These are phyloP conservation scores for Pomatorhinus ruficollis DNA, from an alignment of 2,113 vertebrate genomes.

Conservation along the genomic window DNA sequence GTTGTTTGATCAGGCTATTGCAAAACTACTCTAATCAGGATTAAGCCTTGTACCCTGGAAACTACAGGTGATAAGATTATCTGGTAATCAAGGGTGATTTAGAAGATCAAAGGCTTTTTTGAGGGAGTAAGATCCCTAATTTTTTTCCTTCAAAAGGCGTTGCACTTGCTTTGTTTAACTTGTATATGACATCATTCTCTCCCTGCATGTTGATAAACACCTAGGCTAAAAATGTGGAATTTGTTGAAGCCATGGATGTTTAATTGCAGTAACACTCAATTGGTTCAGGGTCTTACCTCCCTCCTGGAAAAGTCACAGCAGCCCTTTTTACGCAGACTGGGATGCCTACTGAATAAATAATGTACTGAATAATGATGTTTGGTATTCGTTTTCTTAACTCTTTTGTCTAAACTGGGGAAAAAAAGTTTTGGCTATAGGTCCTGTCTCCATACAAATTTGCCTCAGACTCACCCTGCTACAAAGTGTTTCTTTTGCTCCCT, in stretches of 20 bases:
- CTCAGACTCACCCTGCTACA: not conserved
- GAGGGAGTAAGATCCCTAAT: not conserved
- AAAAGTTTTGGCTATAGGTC: not conserved
- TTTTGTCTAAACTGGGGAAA: not conserved
- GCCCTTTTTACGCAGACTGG: not conserved
- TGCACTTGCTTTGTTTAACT: not conserved
- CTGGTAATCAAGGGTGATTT: constrained; percentile 33
- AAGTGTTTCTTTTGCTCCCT: not conserved
- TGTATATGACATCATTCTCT: not conserved
- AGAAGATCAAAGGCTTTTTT: constrained; percentile 46
- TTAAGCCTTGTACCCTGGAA: constrained; percentile 37
- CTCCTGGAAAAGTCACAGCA: not conserved
- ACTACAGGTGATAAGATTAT: constrained; percentile 29
- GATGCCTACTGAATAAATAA: not conserved
- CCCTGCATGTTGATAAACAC: not conserved
- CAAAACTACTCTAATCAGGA: constrained; percentile 39
- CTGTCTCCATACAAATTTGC: not conserved
- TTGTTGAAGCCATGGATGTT: not conserved
- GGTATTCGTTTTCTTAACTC: not conserved
- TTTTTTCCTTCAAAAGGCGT: not conserved
- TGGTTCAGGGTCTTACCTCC: not conserved
- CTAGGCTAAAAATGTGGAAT: not conserved
- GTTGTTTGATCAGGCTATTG: not conserved
- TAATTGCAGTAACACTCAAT: not conserved
- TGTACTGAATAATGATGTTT: not conserved